Evolutionary conservation across 2,797 vertebrate species (phyloP).

Genomic region (Gallirallus australis): DNA sequence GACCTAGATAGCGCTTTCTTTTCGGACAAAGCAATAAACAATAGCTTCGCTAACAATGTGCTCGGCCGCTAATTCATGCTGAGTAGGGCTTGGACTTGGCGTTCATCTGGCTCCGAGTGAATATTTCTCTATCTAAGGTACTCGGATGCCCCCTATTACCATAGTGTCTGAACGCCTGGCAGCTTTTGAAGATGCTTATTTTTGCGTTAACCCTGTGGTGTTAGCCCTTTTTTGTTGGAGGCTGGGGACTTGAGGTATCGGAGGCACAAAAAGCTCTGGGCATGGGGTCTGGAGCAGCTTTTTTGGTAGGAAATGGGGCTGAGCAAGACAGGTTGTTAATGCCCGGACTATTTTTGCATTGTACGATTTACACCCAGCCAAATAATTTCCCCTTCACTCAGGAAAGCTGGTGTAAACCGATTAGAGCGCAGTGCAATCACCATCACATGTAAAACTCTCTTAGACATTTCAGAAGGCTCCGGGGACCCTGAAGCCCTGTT

Average conservation of each 20-base stretch:
- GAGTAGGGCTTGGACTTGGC: not conserved
- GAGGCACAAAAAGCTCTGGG: not conserved
- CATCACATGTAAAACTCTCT: not conserved
- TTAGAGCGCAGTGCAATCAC: not conserved
- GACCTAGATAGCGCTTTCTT: constrained; percentile 62
- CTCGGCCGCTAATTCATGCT: not conserved
- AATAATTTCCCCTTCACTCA: not conserved
- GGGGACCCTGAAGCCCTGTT: not conserved
- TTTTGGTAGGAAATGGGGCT: not conserved
- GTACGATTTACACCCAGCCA: not conserved
- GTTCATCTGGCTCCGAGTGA: too few relatives aligned
- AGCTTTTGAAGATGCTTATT: not conserved
- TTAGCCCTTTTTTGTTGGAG: not conserved
- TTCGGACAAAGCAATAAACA: constrained; percentile 42
- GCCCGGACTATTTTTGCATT: not conserved
- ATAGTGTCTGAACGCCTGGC: not conserved
- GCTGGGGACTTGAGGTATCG: not conserved
- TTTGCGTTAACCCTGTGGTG: not conserved
- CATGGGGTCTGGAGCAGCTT: not conserved
- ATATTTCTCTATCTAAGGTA: not conserved
- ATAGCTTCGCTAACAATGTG: not conserved
- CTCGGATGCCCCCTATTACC: not conserved
- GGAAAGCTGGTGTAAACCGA: not conserved
- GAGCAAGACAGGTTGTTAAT: not conserved
- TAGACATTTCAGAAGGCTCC: not conserved